Evolutionary conservation across 2,797 vertebrate species (phyloP), one percentile per base, ranked within the genome.

Genomic region (Sebastes kiyomatsui): DNA sequence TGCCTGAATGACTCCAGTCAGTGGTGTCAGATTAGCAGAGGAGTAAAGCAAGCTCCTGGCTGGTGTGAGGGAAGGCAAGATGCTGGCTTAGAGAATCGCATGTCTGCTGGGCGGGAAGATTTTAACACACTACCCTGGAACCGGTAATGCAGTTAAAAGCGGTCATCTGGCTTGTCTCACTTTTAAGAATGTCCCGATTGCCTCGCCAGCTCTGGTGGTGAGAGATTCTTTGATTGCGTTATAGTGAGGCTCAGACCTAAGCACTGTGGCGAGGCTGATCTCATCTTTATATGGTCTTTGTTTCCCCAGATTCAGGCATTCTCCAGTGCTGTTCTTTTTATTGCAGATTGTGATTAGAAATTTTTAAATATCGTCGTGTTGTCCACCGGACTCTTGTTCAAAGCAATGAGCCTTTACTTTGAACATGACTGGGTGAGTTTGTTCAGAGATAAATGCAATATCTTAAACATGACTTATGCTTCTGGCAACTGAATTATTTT

Each of bases 1-100:
- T 38, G 75, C 61, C 66, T 76, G 75, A 91, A 80, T 82, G 78
- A 86, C 74, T 87, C 82, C 84, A 74, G 83, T 87, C 87, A 84
- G 75, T 20, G 82, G 83, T 89, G 88, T 88, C 90, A 78, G 88
- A 91, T 92, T 84, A 91, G 72, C 72, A 1, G 83, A 76, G 55
- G 72, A 0, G 25, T 80, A 77, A 85, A 76, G 58, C 59, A 74
- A 74, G 49, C 75, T 76, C 33, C 58, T 68, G 72, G 65, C 64
- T 79, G 77, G 32, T 9, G 8, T 75, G 42, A 72, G 35, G 23
- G 77, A 66, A 25, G 46, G 49, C 35, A 55, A 73, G 66, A 56
- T 14, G 12, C 42, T 25, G 88, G 65, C 72, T 87, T 80, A 88
- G 69, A 65, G 72, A 69, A 56, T 79, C 42, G 25, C 70, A 49